Base-by-base conservation (phyloP, 1,140 invertebrate species). In the Octopus bimaculoides region DNA sequence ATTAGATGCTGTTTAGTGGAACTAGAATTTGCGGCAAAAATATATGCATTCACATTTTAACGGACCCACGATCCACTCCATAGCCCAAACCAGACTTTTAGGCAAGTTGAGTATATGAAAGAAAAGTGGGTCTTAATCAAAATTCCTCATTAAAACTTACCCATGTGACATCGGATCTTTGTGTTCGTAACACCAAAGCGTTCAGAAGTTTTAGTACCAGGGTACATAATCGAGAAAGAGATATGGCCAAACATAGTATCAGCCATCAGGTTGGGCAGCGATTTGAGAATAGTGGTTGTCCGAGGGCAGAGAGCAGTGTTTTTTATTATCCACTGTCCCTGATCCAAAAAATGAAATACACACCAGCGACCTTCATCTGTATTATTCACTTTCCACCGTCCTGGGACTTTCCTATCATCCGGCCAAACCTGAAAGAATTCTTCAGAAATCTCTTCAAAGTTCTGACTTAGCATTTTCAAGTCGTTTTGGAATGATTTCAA, bases 181-280 rank as follows among this genome's bases (percentile, higher is more conserved):
- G 85, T 84, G 73, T 88, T 88, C 26, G 85, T 86, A 73, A 86
- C 85, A 55, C 87, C 87, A 83, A 82, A 87, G 78, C 87, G 87
- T 52, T 81, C 78, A 9, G 82, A 76, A 52, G 87, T 86, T 6
- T 52, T 61, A 14, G 87, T 88, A 54, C 84, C 85, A 66, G 86
- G 86, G 52, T 84, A 76, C 41, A 88, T 75, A 12, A 87, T 82
- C 14, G 87, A 87, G 80, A 87, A 87, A 7, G 84, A 79, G 9
- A 84, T 84, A 84, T 88, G 87, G 77, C 84, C 84, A 83, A 88
- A 88, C 4, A 87, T 80, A 83, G 81, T 86, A n/a, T 82, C 75
- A 26, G 77, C 79, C 85, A 88, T 85, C n/a, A 83, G 14, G 20
- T 69, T 79, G 52, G 79, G 73, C 41, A 85, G 78, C n/a, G 56